Evolutionary conservation across 2,797 vertebrate species (phyloP).

Genomic region (Ceyx erithaca): DNA sequence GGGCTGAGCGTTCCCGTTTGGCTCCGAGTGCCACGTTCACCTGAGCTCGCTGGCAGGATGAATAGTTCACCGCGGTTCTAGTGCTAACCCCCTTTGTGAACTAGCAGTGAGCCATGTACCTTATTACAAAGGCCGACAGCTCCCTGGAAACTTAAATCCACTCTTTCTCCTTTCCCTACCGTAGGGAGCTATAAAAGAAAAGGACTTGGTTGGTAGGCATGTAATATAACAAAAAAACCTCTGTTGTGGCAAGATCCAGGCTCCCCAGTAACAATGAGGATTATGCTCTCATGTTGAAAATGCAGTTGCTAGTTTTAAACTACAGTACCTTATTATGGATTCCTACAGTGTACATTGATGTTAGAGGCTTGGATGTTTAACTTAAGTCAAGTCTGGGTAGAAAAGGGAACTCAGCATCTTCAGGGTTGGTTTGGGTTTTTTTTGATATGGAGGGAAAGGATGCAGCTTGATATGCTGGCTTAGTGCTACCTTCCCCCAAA

Average conservation of each 20-base stretch:
- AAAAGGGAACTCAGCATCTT: not conserved
- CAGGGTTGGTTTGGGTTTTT: not conserved
- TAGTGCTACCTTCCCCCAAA: conserved; percentile 21
- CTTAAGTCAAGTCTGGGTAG: not conserved
- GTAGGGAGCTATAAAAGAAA: conserved; percentile 54
- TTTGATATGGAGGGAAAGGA: not conserved
- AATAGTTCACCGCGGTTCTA: conserved; percentile 15
- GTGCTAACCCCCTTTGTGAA: conserved; percentile 69
- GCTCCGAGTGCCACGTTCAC: conserved; percentile 56
- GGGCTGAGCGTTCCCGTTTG: conserved; percentile 48
- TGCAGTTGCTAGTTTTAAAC: conserved; percentile 50
- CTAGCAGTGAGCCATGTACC: conserved; percentile 62
- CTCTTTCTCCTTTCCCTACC: conserved; percentile 29
- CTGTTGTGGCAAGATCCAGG: conserved; percentile 47
- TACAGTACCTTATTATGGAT: conserved; percentile 48
- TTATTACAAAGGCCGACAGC: conserved; percentile 64
- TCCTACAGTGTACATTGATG: conserved; percentile 13
- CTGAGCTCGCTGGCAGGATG: conserved; percentile 68
- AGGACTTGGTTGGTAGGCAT: conserved; percentile 58
- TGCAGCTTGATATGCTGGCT: not conserved
- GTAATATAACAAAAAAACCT: conserved; percentile 54
- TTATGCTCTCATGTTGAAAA: conserved; percentile 25
- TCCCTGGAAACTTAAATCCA: conserved; percentile 70
- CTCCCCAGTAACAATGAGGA: conserved; percentile 52
- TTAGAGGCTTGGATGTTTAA: conserved; percentile 22